phyloP scores from a whole-genome alignment of 2,797 vertebrate species.

The Pyrocephalus nanus region DNA sequence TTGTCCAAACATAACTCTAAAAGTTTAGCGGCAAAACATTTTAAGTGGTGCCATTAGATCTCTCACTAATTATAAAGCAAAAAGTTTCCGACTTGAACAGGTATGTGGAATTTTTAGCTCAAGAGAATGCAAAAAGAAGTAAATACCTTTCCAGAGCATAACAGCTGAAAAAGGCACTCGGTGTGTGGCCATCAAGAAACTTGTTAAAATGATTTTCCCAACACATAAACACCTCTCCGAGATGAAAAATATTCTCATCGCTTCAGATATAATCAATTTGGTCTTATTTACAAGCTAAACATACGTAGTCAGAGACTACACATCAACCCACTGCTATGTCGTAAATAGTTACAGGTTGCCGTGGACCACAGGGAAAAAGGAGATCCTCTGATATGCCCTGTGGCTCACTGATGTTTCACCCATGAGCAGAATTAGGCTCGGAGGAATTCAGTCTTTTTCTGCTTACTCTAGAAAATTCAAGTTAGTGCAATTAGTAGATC shows the following conservation, averaged over 20 bases:
- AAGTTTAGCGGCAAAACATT: constrained; percentile 13
- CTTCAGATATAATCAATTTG: background rate
- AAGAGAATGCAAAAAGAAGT: background rate
- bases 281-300: background rate
- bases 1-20: constrained; percentile 2
- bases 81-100: background rate
- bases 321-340: background rate
- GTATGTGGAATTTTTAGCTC: background rate
- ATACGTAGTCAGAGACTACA: background rate
- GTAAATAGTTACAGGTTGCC: background rate
- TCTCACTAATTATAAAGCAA: constrained; percentile 34
- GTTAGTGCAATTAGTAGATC: background rate
- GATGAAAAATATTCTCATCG: background rate
- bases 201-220: background rate
- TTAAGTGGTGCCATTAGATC: constrained; percentile 26
- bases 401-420: background rate
- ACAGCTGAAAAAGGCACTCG: background rate
- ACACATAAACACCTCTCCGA: background rate
- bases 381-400: background rate
- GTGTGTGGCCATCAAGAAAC: background rate
- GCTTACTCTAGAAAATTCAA: background rate
- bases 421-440: rapidly evolving
- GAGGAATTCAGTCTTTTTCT: background rate
- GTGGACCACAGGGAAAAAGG: background rate
- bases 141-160: background rate